These are phyloP conservation scores for Taenaris catops DNA, from an alignment of 2,888 invertebrate genomes.

Conservation along the genomic window DNA sequence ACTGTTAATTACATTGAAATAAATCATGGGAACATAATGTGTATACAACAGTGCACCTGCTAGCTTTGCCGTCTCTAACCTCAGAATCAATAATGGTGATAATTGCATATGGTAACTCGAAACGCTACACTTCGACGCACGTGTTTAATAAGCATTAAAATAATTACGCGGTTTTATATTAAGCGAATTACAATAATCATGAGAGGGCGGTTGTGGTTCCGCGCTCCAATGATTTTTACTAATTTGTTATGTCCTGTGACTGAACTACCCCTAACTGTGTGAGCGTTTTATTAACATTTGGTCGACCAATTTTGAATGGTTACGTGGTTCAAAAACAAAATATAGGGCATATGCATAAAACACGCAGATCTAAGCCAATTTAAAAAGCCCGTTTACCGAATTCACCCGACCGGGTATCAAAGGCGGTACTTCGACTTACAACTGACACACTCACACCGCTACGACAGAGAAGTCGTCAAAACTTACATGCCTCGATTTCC, in stretches of 20 bases:
- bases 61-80: conserved; percentile 41
- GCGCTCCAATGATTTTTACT: conserved; percentile 56
- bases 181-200: conserved; percentile 73
- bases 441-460: too few species aligned
- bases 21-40: conserved; percentile 33
- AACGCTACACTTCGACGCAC: conserved; percentile 57
- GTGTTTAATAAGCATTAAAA: conserved; percentile 73
- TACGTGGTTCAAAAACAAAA: too few species aligned
- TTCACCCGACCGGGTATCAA: too few species aligned
- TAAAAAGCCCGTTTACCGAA: too few species aligned
- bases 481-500: too few species aligned
- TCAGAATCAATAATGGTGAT: conserved; percentile 71
- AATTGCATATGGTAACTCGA: conserved; percentile 56
- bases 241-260: conserved; percentile 75
- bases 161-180: conserved; percentile 72
- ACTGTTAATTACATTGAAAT: conserved; percentile 2
- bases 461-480: too few species aligned
- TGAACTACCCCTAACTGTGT: conserved; percentile 23
- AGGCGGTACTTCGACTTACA: too few species aligned
- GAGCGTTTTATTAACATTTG: too few species aligned
- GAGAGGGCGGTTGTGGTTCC: conserved; percentile 49
- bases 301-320: too few species aligned
- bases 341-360: too few species aligned
- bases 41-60: conserved; percentile 44
- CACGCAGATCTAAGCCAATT: too few species aligned